These are phyloP conservation scores for Anticlea derivata DNA, from an alignment of 2,888 invertebrate species.

Conservation along the genomic window DNA sequence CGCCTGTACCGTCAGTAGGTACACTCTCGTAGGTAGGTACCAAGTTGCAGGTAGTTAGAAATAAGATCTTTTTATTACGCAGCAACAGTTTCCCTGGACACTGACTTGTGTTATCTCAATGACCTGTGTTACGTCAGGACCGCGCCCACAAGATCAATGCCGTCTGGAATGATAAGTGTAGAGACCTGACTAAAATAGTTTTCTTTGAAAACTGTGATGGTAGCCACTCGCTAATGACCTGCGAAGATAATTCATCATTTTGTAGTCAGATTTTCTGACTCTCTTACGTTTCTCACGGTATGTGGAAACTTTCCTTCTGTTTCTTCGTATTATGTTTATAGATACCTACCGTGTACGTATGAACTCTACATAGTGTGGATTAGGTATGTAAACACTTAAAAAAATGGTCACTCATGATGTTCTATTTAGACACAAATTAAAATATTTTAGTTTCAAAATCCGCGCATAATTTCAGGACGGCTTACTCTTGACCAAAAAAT, in stretches of 20 bases:
- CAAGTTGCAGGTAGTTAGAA: conserved; percentile 28
- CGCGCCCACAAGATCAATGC: conserved; percentile 54
- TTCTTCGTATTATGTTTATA: background rate
- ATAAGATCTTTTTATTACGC: conserved; percentile 67
- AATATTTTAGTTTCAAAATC: too few species aligned
- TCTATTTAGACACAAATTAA: too few species aligned
- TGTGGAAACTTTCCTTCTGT: too few species aligned
- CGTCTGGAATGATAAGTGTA: background rate
- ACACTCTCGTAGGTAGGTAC: background rate
- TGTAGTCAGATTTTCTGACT: too few species aligned
- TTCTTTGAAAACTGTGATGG: background rate
- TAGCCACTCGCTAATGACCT: background rate
- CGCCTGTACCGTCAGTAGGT: too few species aligned
- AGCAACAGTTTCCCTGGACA: conserved; percentile 44
- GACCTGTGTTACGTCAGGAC: conserved; percentile 60
- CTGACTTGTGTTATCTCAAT: conserved; percentile 48
- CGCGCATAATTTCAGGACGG: too few species aligned
- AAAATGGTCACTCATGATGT: too few species aligned
- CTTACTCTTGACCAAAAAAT: too few species aligned
- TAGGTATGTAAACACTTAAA: too few species aligned
- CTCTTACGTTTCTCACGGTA: too few species aligned
- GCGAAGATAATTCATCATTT: background rate
- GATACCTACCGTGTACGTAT: too few species aligned
- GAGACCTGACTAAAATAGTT: background rate
- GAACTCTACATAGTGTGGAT: too few species aligned